Percentiles rank a stretch among this genome's conserved stretches.
These are phyloP conservation scores for Phengaris arion DNA, from an alignment of 2,888 invertebrate species.

Conservation along the genomic window DNA sequence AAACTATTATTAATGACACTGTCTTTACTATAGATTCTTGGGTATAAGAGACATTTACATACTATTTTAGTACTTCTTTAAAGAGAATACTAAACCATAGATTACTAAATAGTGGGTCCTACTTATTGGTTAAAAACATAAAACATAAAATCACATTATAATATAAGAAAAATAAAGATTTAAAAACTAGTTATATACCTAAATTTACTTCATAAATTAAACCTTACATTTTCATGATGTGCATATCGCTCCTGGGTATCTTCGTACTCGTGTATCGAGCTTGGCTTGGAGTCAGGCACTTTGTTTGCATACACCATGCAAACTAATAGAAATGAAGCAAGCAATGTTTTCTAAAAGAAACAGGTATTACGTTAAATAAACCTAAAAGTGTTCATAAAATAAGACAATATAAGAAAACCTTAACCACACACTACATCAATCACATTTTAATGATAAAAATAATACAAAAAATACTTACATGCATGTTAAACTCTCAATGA, in stretches of 20 bases:
- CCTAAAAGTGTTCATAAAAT: neutral
- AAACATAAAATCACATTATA: too few species aligned
- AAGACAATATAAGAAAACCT: neutral
- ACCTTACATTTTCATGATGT: constrained; percentile 11
- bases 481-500: constrained; percentile 21
- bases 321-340: neutral
- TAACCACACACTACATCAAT: neutral
- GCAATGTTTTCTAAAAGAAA: constrained; percentile 12
- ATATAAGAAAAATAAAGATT: too few species aligned
- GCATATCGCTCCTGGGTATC: neutral
- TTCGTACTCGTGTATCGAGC: neutral
- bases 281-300: constrained; percentile 2
- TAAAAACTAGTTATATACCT: too few species aligned
- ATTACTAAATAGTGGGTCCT: too few species aligned
- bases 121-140: too few species aligned
- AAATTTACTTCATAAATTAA: too few species aligned
- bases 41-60: too few species aligned
- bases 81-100: too few species aligned
- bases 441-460: neutral
- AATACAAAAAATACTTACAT: constrained; percentile 8
- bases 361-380: neutral
- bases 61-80: too few species aligned
- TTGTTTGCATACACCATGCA: constrained; percentile 16
- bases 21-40: too few species aligned
- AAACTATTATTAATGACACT: too few species aligned